Percentiles rank a stretch among this genome's conserved stretches.
Evolutionary conservation across 2,888 invertebrate genomes (phyloP).

Genomic region (Rotaria magnacalcarata): DNA sequence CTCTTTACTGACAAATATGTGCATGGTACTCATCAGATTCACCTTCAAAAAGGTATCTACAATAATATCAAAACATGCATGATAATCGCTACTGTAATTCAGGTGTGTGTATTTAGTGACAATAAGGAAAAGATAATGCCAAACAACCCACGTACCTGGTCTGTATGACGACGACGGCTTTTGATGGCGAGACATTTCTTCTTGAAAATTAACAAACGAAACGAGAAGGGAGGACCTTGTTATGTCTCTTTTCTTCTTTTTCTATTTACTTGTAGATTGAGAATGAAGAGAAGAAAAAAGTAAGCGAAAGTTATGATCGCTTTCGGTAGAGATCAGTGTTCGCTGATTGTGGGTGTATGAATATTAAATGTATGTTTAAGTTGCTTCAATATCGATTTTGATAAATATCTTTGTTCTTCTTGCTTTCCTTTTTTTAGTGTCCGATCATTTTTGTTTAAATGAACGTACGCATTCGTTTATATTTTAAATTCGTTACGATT

Average conservation of each 20-base stretch:
- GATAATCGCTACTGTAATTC: background rate
- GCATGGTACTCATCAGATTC: background rate
- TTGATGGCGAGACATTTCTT: conserved; percentile 26
- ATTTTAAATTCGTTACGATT: background rate
- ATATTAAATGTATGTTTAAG: background rate
- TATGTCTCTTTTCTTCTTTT: conserved; percentile 19
- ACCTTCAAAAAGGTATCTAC: background rate
- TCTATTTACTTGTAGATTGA: conserved; percentile 19
- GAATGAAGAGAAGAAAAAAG: background rate
- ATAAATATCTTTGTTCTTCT: background rate
- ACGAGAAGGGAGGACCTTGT: conserved; percentile 15
- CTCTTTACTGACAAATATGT: background rate
- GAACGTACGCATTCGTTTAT: background rate
- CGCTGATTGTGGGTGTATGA: conserved; percentile 18
- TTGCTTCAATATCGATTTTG: conserved; percentile 26
- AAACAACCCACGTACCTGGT: background rate
- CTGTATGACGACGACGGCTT: background rate
- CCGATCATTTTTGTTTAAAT: background rate
- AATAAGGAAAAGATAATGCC: background rate
- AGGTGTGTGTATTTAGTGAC: background rate
- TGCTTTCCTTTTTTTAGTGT: background rate
- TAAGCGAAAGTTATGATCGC: background rate
- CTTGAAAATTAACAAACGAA: conserved; percentile 31
- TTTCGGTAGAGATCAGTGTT: background rate
- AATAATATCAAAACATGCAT: background rate